Base-by-base conservation (phyloP, 2,113 vertebrate genomes). In the Malaclemys terrapin region DNA sequence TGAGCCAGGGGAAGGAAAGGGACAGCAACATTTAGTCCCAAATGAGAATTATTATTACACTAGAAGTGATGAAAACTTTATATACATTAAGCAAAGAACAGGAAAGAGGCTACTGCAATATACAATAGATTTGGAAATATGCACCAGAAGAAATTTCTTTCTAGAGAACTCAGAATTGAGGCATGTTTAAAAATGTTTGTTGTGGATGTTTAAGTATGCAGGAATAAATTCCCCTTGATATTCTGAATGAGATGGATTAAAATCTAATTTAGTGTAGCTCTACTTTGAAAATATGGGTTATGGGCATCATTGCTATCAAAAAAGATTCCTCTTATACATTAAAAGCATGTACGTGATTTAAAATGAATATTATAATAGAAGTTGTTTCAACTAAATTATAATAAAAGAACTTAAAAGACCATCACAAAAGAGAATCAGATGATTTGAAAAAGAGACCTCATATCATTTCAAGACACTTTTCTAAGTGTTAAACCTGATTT, bases 371-470 rank as follows among this genome's bases (percentile, higher is more conserved):
- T 62, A 62, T 62, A 62, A 62, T 13, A 62, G 57, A 62, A 9
- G 25, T 35, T 25, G 20, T 50, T 65, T 50, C 49, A 17, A 52
- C 91, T 91, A 59, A 75, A 59, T 5, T 85, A 38, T 49, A 93
- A 90, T 85, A 92, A 90, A 89, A 59, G 19, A 49, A 45, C 27
- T 59, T 87, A 69, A 80, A 91, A 92, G 19, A 87, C 78, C 22
- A 6, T 57, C 93, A 86, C 25, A 94, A 59, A 80, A 69, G 35
- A 85, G 85, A 75, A 16, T 49, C 49, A 82, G 53, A 75, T 29
- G 72, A 95, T 92, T 47, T 89, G 53, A 17, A 85, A 96, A 95
- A 79, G 3, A 91, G 50, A 85, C 47, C 84, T 54, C 87, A 93
- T 79, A 87, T 96, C 84, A 93, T 95, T 93, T 54, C 17, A 16